Conservation (phyloP, 2,888 invertebrate species). For the Apotomis turbidana region DNA sequence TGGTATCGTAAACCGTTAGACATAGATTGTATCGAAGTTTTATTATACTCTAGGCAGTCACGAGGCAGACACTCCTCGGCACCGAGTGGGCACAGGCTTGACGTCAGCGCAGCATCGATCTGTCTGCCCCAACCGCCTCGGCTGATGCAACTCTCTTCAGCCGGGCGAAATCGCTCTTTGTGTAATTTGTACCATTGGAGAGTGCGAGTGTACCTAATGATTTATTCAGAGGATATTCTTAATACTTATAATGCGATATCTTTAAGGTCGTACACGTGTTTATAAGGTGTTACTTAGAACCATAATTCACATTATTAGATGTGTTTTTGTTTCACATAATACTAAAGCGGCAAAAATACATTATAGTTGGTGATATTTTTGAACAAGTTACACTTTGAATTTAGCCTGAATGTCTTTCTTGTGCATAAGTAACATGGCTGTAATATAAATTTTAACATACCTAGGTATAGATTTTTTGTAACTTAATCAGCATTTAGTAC, state of each 20-base stretch:
- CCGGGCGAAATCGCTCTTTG: constrained; percentile 45
- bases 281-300: too few species aligned
- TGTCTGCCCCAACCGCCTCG: constrained; percentile 64
- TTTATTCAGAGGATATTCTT: background rate
- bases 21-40: background rate
- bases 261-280: too few species aligned
- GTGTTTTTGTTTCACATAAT: too few species aligned
- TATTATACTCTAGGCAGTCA: constrained; percentile 16
- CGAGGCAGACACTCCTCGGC: constrained; percentile 35
- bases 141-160: constrained; percentile 71
- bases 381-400: too few species aligned
- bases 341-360: too few species aligned
- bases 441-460: too few species aligned
- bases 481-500: background rate
- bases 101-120: constrained; percentile 77
- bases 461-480: background rate
- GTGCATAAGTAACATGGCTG: too few species aligned
- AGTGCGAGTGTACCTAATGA: background rate
- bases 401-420: too few species aligned
- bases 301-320: too few species aligned
- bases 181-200: background rate
- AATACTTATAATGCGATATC: too few species aligned
- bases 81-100: constrained; percentile 58
- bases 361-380: too few species aligned
- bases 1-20: constrained; percentile 6